phyloP scores from a whole-genome alignment of 2,888 invertebrate species.

The Cerastoderma edule region DNA sequence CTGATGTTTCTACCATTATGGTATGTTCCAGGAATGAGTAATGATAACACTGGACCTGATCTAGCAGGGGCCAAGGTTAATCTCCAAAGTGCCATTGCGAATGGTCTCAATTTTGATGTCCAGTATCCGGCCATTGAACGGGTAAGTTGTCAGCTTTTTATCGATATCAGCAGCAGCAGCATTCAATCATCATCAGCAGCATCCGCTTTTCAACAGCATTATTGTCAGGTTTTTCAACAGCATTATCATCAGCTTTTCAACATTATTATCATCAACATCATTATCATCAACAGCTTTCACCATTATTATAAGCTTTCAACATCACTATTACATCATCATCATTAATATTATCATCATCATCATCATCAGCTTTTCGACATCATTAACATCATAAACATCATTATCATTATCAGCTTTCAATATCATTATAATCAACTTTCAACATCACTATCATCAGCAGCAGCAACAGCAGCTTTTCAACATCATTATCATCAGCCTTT shows the following conservation, averaged over 20 bases:
- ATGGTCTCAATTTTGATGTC: conserved; percentile 41
- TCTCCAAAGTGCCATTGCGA: conserved; percentile 26
- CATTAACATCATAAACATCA: no score
- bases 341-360: no score
- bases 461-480: no score
- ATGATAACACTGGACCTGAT: not conserved
- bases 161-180: not conserved
- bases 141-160: conserved; percentile 13
- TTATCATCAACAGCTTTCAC: no score
- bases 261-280: not conserved
- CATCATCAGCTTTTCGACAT: no score
- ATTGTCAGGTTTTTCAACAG: not conserved
- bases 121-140: conserved; percentile 35
- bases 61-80: conserved; percentile 27
- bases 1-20: no score
- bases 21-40: not conserved
- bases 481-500: no score
- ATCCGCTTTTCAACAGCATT: not conserved
- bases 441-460: no score
- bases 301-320: no score
- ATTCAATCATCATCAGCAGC: not conserved
- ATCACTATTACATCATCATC: no score
- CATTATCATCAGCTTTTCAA: not conserved
- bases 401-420: no score
- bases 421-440: no score